Evolutionary conservation across 2,888 invertebrate genomes (phyloP).

Genomic region (Erannis defoliaria): DNA sequence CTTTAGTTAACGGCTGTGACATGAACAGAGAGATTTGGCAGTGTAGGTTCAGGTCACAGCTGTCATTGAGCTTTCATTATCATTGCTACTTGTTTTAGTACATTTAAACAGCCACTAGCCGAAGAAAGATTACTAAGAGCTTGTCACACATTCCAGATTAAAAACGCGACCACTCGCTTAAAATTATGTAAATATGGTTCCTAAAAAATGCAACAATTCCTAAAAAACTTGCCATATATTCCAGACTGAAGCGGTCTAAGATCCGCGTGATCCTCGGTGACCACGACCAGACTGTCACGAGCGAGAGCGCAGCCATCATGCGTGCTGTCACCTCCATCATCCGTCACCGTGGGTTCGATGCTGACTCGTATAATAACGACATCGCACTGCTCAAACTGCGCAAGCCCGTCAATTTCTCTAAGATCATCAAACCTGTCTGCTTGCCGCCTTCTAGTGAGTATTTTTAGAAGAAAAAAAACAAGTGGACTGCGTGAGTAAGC

Average conservation of each 20-base stretch:
- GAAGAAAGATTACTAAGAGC: no score
- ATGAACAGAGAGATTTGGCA: no score
- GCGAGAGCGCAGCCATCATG: constrained; percentile 93
- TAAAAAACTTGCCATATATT: constrained; percentile 40
- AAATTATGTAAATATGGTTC: background rate
- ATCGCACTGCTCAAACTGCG: constrained; percentile 92
- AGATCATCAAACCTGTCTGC: constrained; percentile 92
- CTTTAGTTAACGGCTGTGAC: no score
- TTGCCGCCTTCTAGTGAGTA: constrained; percentile 89
- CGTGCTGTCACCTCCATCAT: constrained; percentile 92
- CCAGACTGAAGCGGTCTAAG: constrained; percentile 91
- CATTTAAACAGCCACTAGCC: no score
- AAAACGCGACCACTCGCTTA: background rate
- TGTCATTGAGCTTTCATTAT: no score
- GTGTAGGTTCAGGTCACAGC: no score
- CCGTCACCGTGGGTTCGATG: constrained; percentile 93
- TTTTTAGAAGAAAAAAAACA: background rate
- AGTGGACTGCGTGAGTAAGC: no score
- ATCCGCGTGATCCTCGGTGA: constrained; percentile 94
- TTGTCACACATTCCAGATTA: no score
- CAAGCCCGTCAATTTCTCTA: constrained; percentile 92
- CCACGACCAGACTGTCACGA: constrained; percentile 93
- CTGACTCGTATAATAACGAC: constrained; percentile 95
- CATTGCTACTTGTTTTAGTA: no score
- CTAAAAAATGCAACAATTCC: background rate